phyloP scores from a whole-genome alignment of 2,797 vertebrate genomes.

The Alca torda region DNA sequence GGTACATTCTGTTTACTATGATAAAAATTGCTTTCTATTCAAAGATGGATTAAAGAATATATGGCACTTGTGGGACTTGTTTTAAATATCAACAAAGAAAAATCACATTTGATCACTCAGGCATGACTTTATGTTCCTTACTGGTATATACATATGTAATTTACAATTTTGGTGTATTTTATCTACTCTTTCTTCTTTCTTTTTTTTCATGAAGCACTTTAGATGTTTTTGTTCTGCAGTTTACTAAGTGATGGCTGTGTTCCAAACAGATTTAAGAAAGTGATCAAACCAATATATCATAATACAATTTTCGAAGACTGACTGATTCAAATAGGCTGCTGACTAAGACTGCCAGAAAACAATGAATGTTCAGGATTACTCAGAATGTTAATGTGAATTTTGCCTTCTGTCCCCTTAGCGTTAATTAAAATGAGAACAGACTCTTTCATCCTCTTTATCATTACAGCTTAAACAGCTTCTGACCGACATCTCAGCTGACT shows the following conservation, averaged over 20 bases:
- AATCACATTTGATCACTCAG: background rate
- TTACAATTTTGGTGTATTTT: background rate
- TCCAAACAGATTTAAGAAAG: background rate
- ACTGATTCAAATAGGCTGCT: slow-evolving; percentile 7
- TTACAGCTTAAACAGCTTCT: background rate
- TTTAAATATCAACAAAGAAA: background rate
- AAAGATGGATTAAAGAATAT: background rate
- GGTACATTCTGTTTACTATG: background rate
- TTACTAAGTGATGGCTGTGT: background rate
- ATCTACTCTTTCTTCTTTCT: background rate
- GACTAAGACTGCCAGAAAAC: background rate
- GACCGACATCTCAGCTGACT: background rate
- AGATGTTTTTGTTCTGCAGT: background rate
- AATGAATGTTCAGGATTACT: slow-evolving; percentile 16
- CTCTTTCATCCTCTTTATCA: background rate
- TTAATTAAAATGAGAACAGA: slow-evolving; percentile 53
- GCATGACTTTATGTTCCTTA: background rate
- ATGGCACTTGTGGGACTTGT: background rate
- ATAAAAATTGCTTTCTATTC: background rate
- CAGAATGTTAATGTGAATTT: slow-evolving; percentile 19
- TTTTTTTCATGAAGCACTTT: background rate
- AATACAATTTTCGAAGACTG: slow-evolving; percentile 24
- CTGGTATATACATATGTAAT: background rate
- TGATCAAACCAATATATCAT: slow-evolving; percentile 18
- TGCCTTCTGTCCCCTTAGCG: background rate